A percentile compares a stretch with the other conserved stretches of the same genome.
Conservation (phyloP, 2,113 vertebrate genomes). For the Recurvirostra avosetta region DNA sequence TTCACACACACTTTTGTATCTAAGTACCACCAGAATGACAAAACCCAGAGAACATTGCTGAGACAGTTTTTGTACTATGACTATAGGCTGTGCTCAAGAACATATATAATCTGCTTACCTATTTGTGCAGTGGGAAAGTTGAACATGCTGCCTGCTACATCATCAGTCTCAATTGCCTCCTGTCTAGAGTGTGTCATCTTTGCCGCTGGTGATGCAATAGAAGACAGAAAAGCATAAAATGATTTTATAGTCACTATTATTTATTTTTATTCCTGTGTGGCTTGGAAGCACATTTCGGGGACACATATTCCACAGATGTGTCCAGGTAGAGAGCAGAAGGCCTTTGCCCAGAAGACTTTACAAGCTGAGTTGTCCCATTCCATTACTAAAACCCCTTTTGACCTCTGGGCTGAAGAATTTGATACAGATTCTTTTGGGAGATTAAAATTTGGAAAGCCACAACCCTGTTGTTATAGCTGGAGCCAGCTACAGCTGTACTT, state of each 20-base stretch:
- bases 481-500: slow-evolving; percentile 13
- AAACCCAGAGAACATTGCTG: slow-evolving; percentile 35
- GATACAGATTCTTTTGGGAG: slow-evolving; percentile 35
- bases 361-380: not conserved
- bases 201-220: not conserved
- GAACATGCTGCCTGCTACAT: not conserved
- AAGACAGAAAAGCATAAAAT: not conserved
- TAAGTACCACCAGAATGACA: not conserved
- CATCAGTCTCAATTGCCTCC: not conserved
- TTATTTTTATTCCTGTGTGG: not conserved
- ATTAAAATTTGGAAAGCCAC: slow-evolving; percentile 56
- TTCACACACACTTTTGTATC: not conserved
- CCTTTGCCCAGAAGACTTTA: not conserved
- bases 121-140: not conserved
- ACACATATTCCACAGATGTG: not conserved
- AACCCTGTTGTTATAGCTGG: slow-evolving; percentile 54
- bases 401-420: slow-evolving; percentile 34
- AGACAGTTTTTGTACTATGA: not conserved
- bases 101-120: not conserved
- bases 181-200: not conserved
- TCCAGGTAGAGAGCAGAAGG: not conserved
- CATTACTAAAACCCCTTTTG: slow-evolving; percentile 12
- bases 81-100: not conserved
- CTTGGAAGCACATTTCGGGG: not conserved
- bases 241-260: not conserved